Evolutionary conservation across 2,888 invertebrate genomes (phyloP).

Genomic region (Ligdia adustata): DNA sequence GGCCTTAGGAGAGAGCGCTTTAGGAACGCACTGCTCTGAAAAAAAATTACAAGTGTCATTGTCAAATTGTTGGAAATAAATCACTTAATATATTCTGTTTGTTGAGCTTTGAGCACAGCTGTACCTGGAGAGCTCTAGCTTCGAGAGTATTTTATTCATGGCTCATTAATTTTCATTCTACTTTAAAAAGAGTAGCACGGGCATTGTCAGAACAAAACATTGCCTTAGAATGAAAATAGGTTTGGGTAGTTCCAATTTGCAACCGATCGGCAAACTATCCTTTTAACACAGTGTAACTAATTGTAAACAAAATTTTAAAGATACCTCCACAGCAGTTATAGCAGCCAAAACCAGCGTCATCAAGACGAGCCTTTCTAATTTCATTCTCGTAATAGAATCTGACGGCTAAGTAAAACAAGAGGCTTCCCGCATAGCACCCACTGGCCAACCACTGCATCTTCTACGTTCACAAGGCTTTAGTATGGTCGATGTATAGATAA

Average conservation of each 20-base stretch:
- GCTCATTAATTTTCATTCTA: too few relatives aligned
- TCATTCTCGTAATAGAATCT: constrained; percentile 71
- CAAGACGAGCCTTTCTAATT: constrained; percentile 53
- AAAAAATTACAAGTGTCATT: constrained; percentile 21
- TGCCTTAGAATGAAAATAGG: too few relatives aligned
- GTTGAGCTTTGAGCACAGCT: too few relatives aligned
- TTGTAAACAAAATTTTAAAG: constrained; percentile 35
- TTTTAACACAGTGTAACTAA: constrained; percentile 4
- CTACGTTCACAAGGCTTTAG: constrained; percentile 13
- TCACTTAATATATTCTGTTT: too few relatives aligned
- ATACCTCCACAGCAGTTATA: constrained; percentile 59
- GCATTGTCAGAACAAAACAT: too few relatives aligned
- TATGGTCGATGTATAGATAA: constrained; percentile 57
- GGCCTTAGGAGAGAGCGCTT: constrained; percentile 58
- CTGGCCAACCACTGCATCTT: constrained; percentile 63
- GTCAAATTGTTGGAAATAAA: too few relatives aligned
- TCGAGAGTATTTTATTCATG: too few relatives aligned
- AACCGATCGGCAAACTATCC: background rate
- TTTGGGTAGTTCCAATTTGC: too few relatives aligned
- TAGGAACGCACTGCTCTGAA: constrained; percentile 63
- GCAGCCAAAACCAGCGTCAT: constrained; percentile 42
- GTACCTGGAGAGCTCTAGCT: too few relatives aligned
- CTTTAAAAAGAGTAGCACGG: too few relatives aligned
- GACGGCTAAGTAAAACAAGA: constrained; percentile 61
- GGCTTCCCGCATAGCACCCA: constrained; percentile 61